These are phyloP conservation scores for Callocephalon fimbriatum DNA, from an alignment of 2,113 vertebrate species.

Conservation along the genomic window DNA sequence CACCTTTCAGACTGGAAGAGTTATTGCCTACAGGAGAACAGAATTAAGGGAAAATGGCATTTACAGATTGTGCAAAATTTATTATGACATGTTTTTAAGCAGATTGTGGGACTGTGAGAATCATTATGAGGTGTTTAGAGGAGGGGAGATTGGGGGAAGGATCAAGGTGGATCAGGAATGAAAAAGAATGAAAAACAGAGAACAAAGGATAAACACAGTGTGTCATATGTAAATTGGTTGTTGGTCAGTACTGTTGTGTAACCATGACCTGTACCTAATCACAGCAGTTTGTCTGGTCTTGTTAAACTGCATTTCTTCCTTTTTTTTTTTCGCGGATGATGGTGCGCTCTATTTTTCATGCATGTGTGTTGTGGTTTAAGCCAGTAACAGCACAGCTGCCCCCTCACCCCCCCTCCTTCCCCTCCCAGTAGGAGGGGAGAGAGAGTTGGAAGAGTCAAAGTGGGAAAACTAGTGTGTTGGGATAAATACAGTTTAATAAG, in stretches of 20 bases:
- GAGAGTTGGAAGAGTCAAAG: neutral
- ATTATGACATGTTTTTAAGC: neutral
- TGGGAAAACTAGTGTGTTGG: neutral
- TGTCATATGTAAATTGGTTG: neutral
- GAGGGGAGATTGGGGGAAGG: neutral
- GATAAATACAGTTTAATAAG: neutral
- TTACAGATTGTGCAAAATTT: neutral
- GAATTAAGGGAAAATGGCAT: neutral
- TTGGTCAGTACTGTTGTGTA: neutral
- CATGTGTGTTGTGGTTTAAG: neutral
- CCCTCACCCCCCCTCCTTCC: neutral
- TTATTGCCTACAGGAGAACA: neutral
- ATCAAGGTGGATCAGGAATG: neutral
- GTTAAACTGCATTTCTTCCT: neutral
- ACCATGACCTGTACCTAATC: neutral
- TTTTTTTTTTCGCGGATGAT: neutral
- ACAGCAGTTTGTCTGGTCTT: neutral
- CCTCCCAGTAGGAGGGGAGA: neutral
- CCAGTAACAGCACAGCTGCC: rapidly evolving
- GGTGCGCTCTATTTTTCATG: neutral
- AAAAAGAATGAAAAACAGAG: neutral
- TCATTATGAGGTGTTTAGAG: neutral
- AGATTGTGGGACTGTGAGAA: neutral
- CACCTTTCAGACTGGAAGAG: neutral
- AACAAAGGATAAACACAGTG: neutral